Percentiles rank a stretch among this genome's conserved stretches.
Evolutionary conservation across 2,797 vertebrate species (phyloP).

Genomic region (Glyptemys insculpta): DNA sequence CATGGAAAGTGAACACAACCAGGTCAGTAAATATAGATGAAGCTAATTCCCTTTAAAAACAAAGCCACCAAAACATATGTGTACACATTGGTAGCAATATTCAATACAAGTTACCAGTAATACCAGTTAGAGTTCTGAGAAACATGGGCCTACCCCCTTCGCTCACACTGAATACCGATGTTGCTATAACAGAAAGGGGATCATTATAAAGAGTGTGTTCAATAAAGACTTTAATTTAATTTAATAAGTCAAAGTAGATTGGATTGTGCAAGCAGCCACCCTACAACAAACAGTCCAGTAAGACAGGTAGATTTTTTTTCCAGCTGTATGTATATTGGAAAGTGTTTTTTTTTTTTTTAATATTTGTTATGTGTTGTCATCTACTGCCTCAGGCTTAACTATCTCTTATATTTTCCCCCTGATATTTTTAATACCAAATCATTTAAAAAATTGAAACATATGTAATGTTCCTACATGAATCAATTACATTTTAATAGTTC

Average conservation of each 20-base stretch:
- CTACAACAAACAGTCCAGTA: not conserved
- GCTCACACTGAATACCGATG: not conserved
- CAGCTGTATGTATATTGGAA: not conserved
- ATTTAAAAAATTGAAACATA: constrained; percentile 46
- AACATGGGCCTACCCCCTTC: not conserved
- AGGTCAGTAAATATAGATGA: not conserved
- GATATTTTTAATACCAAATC: constrained; percentile 25
- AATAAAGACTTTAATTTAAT: not conserved
- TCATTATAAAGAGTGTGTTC: constrained; percentile 12
- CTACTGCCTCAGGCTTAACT: not conserved
- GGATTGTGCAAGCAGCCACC: not conserved
- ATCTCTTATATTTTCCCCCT: constrained; percentile 6
- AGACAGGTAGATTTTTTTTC: not conserved
- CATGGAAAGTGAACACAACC: not conserved
- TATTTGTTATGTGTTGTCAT: not conserved
- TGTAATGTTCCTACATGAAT: constrained; percentile 53
- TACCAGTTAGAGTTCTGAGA: not conserved
- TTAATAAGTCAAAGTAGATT: not conserved
- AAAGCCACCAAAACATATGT: not conserved
- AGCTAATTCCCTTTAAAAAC: not conserved
- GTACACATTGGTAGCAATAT: not conserved
- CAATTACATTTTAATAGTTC: constrained; percentile 60
- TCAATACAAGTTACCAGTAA: not conserved
- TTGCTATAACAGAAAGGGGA: not conserved
- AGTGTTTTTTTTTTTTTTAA: not conserved